Evolutionary conservation across 2,797 vertebrate genomes (phyloP), one percentile per base, ranked within the genome.

Genomic region (Anableps anableps): DNA sequence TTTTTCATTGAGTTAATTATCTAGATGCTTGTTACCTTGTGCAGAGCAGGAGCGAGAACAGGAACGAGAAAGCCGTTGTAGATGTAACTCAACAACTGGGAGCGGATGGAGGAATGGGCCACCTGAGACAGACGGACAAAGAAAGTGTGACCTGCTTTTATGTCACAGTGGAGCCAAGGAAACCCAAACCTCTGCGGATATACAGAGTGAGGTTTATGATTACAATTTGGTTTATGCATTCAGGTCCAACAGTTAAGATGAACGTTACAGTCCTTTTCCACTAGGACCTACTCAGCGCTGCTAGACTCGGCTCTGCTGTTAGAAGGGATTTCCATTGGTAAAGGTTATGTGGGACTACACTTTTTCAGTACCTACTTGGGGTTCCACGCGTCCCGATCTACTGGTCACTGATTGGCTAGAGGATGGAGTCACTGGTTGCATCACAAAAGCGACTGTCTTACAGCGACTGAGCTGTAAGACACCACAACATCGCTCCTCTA

Each of bases 31-130:
- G 66, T 88, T 86, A 99, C 98, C 98, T 99, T 99, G 88, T 99
- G 98, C 34, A 99, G 96, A 0, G 98, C 98, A 51, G 98, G 98
- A 90, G 98, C 98, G 93, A 99, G 86, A 6, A 99, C 98, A 0
- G 98, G 98, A 29, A 99, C 97, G 58, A 99, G 92, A 95, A 99
- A 99, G 43, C 98, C 98, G 47, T 99, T 97, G 91, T 99, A 97
- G 93, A 99, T 98, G 92, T 99, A 99, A 86, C 95, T 95, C 77
- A 99, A 96, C 81, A 99, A 94, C 95, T 99, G 98, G 71, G 89
- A 95, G 70, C 96, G 95, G 91, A 99, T 98, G 82, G 97, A 95
- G 6, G 96, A 96, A 91, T 99, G 98, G 73, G 98, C 96, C 48
- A 97, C 97, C 98, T 99, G 85, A 53, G 11, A 62, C 13, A 36